Evolutionary conservation across 2,888 invertebrate species (phyloP).

Genomic region (Papilio elwesi): DNA sequence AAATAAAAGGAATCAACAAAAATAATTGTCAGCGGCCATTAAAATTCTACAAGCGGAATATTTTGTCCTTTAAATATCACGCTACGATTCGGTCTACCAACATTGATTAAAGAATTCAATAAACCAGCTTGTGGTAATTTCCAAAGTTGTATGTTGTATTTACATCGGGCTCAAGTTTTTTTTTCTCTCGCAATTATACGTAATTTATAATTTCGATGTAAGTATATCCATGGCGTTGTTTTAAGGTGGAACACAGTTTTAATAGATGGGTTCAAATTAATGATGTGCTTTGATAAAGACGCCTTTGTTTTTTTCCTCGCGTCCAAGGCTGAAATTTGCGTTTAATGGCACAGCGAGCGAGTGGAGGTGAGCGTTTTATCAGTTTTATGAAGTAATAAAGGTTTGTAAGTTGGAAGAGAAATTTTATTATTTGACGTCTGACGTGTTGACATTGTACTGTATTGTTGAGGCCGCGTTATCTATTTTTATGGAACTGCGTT

Average conservation of each 20-base stretch:
- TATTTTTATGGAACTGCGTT: conserved; percentile 2
- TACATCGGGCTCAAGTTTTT: conserved; percentile 13
- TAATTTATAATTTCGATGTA: conserved; percentile 23
- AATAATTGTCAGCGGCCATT: background rate
- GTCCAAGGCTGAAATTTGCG: conserved; percentile 22
- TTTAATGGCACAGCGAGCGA: conserved; percentile 30
- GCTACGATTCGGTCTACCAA: conserved; percentile 9
- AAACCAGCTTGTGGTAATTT: conserved; percentile 31
- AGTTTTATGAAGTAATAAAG: conserved; percentile 37
- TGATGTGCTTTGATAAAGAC: conserved; percentile 42
- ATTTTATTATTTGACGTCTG: conserved; percentile 31
- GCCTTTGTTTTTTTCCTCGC: conserved; percentile 48
- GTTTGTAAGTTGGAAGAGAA: conserved; percentile 27
- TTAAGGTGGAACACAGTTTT: conserved; percentile 36
- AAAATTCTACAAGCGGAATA: conserved; percentile 1
- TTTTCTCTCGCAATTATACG: conserved; percentile 17
- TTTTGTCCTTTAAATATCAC: conserved; percentile 14
- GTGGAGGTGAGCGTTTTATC: conserved; percentile 31
- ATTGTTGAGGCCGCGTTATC: conserved; percentile 25
- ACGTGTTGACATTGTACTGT: conserved; percentile 13
- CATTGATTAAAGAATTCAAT: conserved; percentile 43
- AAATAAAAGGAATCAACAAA: background rate
- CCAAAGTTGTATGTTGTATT: conserved; percentile 24
- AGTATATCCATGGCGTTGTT: conserved; percentile 36
- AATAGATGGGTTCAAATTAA: conserved; percentile 38